These are phyloP conservation scores for Marisa cornuarietis DNA, from an alignment of 1,140 invertebrate genomes.

Conservation along the genomic window DNA sequence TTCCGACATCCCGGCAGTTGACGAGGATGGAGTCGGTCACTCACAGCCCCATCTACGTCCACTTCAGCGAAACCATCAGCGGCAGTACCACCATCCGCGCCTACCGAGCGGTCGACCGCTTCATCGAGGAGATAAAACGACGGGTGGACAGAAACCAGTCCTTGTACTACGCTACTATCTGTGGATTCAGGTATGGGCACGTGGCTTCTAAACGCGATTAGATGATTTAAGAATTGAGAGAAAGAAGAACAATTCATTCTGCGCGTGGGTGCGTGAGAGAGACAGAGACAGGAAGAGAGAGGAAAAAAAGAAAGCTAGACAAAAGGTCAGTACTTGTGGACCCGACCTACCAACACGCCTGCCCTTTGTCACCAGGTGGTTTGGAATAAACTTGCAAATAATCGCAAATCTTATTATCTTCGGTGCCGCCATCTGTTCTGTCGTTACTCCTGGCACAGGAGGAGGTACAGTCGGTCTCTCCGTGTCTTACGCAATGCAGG, in stretches of 20 bases:
- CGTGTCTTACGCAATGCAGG: slow-evolving; percentile 69
- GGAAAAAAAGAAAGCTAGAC: background rate
- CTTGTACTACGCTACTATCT: slow-evolving; percentile 55
- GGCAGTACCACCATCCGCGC: slow-evolving; percentile 71
- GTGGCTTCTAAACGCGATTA: no score
- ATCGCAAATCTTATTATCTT: slow-evolving; percentile 70
- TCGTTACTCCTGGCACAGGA: slow-evolving; percentile 56
- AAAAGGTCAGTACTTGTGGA: no score
- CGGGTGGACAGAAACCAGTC: slow-evolving; percentile 67
- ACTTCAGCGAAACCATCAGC: slow-evolving; percentile 69
- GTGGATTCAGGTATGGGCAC: slow-evolving; percentile 52
- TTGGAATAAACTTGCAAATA: slow-evolving; percentile 89
- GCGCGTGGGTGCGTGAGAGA: background rate
- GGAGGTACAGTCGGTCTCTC: slow-evolving; percentile 66
- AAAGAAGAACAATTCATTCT: no score
- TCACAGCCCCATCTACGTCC: slow-evolving; percentile 69
- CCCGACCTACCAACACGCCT: no score
- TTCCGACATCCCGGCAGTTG: slow-evolving; percentile 70
- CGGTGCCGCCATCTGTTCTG: slow-evolving; percentile 69
- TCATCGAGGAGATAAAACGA: slow-evolving; percentile 66
- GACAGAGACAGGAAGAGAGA: background rate
- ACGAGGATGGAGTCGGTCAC: slow-evolving; percentile 69
- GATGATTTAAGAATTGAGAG: background rate
- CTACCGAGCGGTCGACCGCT: slow-evolving; percentile 66
- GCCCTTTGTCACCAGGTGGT: slow-evolving; percentile 77